These are phyloP conservation scores for Eulemur coronatus DNA, from an alignment of 2,797 vertebrate genomes.

Conservation along the genomic window DNA sequence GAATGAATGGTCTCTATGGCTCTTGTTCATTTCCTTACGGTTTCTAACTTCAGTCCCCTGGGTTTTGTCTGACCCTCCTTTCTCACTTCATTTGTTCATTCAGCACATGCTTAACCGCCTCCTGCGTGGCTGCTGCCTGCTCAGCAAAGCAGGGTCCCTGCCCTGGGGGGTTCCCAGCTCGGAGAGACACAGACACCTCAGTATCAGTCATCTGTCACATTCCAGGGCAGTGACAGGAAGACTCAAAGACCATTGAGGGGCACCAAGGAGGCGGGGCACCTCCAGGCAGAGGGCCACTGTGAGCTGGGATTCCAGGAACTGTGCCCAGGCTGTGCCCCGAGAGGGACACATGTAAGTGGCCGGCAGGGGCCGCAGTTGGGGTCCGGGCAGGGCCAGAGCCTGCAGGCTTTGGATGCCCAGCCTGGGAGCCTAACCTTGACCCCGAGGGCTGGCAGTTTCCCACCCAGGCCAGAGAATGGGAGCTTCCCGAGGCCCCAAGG, in stretches of 20 bases:
- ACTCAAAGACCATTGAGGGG: not conserved
- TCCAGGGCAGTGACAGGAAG: not conserved
- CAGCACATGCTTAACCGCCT: not conserved
- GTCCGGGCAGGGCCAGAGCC: not conserved
- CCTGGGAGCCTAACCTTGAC: not conserved
- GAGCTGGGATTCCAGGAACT: not conserved
- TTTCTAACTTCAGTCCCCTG: not conserved
- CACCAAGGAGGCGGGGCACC: not conserved
- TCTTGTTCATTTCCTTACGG: not conserved
- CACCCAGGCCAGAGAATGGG: not conserved
- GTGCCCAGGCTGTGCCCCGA: not conserved
- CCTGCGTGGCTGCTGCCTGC: not conserved
- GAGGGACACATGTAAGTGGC: not conserved
- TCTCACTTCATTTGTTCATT: not conserved
- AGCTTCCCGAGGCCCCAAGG: not conserved
- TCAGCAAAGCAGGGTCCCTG: not conserved
- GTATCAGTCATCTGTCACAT: not conserved
- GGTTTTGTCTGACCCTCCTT: not conserved
- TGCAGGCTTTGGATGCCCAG: not conserved
- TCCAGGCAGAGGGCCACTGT: not conserved
- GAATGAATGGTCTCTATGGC: not conserved
- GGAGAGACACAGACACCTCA: not conserved
- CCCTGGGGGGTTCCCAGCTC: not conserved
- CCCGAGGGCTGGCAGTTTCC: not conserved
- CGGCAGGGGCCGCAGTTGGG: not conserved